phyloP scores from a whole-genome alignment of 2,113 vertebrate species.

The Bos taurus region ARS-UCD2.0 NC_037344.1:47833501-47834000 shows the following conservation, averaged over 20 bases:
- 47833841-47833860: background rate
- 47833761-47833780: background rate
- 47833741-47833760: background rate
- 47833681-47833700: background rate
- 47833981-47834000: no score
- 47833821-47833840: background rate
- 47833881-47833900: background rate
- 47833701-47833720: background rate
- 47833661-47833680: background rate
- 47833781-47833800: background rate
- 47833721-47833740: background rate
- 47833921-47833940: background rate
- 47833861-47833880: background rate
- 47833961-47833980: accelerated
- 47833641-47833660: background rate
- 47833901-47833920: background rate
- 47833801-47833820: background rate
- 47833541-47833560: background rate
- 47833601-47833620: background rate
- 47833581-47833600: background rate
- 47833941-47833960: no score
- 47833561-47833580: background rate
- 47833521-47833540: background rate
- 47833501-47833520: background rate
- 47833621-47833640: background rate